Evolutionary conservation across 2,888 invertebrate species (phyloP).

Genomic region (Lepidocyrtoides sp.): DNA sequence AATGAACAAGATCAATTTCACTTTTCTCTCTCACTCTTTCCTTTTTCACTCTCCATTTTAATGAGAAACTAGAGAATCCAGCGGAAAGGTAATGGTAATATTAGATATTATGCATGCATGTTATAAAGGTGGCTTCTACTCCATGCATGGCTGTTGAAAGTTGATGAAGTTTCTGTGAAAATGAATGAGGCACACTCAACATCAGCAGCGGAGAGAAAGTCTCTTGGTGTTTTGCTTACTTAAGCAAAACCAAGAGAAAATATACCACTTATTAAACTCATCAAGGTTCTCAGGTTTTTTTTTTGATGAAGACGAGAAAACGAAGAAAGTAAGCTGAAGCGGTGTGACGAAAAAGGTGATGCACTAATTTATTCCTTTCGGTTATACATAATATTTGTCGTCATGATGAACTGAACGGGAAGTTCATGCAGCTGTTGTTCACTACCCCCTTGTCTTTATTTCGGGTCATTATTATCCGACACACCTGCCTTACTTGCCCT

Average conservation of each 20-base stretch:
- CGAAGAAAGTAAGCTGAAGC: no score
- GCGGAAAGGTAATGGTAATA: not conserved
- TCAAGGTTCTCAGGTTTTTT: not conserved
- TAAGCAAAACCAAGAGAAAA: constrained; percentile 27
- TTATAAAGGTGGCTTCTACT: not conserved
- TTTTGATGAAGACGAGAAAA: not conserved
- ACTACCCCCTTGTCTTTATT: not conserved
- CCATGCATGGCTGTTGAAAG: not conserved
- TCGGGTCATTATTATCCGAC: not conserved
- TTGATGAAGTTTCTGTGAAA: not conserved
- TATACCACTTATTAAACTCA: constrained; percentile 16
- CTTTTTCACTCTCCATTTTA: not conserved
- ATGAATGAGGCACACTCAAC: not conserved
- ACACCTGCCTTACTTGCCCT: constrained; percentile 2
- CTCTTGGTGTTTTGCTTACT: constrained; percentile 1
- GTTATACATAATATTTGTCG: no score
- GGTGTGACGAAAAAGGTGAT: not conserved
- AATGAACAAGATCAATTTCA: constrained; percentile 54
- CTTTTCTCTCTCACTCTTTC: constrained; percentile 33
- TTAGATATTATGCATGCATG: not conserved
- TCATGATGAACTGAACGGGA: no score
- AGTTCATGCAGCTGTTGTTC: not conserved
- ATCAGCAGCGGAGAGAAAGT: not conserved
- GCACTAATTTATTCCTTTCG: constrained; percentile 1
- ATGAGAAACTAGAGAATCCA: not conserved